Evolutionary conservation across 2,113 vertebrate genomes (phyloP), one percentile per base, ranked within the genome.

Genomic region (Taxidea taxus): DNA sequence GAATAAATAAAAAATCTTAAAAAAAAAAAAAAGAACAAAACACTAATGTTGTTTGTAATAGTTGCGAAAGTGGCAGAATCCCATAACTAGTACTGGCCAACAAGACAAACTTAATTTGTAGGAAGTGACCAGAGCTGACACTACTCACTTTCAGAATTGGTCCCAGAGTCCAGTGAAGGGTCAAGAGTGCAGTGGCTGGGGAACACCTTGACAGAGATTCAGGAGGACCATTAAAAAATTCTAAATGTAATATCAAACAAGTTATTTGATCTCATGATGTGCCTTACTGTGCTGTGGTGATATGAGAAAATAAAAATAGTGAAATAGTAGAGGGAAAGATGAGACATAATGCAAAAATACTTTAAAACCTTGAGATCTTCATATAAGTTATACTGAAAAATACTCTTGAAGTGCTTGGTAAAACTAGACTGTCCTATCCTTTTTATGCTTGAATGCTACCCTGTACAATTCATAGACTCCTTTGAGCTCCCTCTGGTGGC

Each of bases 401-500:
- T 13, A 39, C 39, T 4, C 34, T 60, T n/a, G 2, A 87, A 64
- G 29, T 72, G 29, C 60, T 51, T 21, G 23, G 37, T 42, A 56
- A 64, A 86, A 7, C n/a, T 11, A 60, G 44, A 60, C 7, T 29
- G 2, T 77, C 49, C 21, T 29, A 10, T 2, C 8, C 77, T 78
- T 0, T 39, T 13, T 27, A 12, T 2, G n/a, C 37, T 39, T 31
- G 58, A 44, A 25, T 44, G 7, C 16, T 11, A 1, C 15, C 4
- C 6, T 51, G 10, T 14, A 6, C 11, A 31, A 2, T 58, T 70
- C 58, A 13, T 2, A 0, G 23, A 6, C 13, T 58, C 13, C 42
- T 74, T 51, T 37, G 42, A 27, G 91, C 83, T 93, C 86, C 90
- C 49, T 70, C 82, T 87, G 56, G 58, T 70, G 60, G 86, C 68